Evolutionary conservation across 2,888 invertebrate species (phyloP).

Genomic region (Thalpophila matura): DNA sequence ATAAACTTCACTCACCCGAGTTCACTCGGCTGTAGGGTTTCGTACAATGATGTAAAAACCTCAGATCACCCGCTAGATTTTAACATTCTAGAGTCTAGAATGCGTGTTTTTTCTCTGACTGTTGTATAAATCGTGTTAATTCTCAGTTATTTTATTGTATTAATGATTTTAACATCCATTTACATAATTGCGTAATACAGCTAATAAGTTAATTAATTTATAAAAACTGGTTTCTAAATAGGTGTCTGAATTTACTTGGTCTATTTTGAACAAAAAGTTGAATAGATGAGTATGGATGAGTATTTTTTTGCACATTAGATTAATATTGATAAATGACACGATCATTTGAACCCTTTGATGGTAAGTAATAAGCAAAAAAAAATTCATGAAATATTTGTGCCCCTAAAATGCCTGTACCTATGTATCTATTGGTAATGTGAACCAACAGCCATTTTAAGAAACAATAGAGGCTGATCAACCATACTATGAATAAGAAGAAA

Average conservation of each 20-base stretch:
- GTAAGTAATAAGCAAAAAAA: neutral
- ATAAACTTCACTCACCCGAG: constrained; percentile 43
- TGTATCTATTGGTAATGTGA: too few relatives aligned
- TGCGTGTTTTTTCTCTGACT: constrained; percentile 5
- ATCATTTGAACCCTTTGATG: neutral
- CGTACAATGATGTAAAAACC: neutral
- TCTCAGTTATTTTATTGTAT: neutral
- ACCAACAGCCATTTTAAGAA: too few relatives aligned
- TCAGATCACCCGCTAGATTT: neutral
- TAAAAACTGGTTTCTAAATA: constrained; percentile 8
- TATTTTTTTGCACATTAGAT: constrained; percentile 1
- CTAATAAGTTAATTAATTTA: constrained; percentile 7
- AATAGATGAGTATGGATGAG: neutral
- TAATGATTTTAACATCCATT: constrained; percentile 31
- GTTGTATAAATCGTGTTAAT: constrained; percentile 3
- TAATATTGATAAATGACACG: neutral
- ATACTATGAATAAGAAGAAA: too few relatives aligned
- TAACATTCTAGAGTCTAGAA: too few relatives aligned
- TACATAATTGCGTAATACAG: constrained; percentile 34
- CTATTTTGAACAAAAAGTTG: neutral
- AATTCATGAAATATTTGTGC: too few relatives aligned
- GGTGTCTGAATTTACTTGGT: neutral
- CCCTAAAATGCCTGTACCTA: too few relatives aligned
- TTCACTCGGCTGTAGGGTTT: neutral
- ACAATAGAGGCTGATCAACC: too few relatives aligned